These are phyloP conservation scores for Urocitellus parryii DNA, from an alignment of 2,113 vertebrate species.

Conservation along the genomic window DNA sequence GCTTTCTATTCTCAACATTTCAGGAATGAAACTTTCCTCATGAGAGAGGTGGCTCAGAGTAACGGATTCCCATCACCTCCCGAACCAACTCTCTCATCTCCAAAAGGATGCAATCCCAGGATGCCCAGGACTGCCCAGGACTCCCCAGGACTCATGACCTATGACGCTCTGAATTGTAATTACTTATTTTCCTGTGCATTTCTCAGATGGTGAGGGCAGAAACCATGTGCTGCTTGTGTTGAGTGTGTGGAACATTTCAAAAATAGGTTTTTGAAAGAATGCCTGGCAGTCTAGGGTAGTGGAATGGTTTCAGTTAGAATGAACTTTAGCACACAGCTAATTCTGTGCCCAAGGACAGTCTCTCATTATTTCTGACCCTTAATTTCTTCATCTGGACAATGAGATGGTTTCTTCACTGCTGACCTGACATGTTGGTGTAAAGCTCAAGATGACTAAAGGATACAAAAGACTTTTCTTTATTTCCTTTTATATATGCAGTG, in stretches of 20 bases:
- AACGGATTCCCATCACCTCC: neutral
- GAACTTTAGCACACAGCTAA: neutral
- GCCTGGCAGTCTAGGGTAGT: neutral
- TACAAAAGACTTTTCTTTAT: neutral
- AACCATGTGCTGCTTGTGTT: neutral
- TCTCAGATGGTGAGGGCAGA: neutral
- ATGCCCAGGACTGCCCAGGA: neutral
- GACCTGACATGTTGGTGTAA: neutral
- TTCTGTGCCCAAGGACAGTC: neutral
- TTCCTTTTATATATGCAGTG: neutral
- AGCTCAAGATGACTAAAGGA: neutral
- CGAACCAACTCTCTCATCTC: neutral
- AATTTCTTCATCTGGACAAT: neutral
- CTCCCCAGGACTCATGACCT: neutral
- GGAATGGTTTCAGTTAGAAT: neutral
- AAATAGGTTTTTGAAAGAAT: neutral
- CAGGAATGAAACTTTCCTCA: neutral
- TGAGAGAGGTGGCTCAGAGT: neutral
- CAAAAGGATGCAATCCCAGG: too few relatives aligned
- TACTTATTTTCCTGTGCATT: neutral
- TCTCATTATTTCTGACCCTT: neutral
- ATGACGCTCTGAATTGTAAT: too few relatives aligned
- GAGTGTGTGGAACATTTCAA: neutral
- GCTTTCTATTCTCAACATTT: neutral
- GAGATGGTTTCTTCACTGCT: neutral